Conservation (phyloP, 2,888 invertebrate species). For the Brenthis hecate region DNA sequence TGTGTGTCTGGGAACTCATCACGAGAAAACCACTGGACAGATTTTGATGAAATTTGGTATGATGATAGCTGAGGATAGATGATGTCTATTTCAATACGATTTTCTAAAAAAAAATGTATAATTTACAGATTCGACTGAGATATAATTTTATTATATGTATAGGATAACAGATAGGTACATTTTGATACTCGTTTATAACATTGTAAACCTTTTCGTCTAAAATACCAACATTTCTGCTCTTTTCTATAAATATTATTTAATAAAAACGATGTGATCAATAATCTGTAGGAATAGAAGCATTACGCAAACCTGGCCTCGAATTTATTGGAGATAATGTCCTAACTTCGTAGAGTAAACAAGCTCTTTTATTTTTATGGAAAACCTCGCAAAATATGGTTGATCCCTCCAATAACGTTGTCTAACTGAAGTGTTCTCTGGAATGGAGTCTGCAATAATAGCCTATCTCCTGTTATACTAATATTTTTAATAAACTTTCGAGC, state of each 20-base stretch:
- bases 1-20: too few relatives aligned
- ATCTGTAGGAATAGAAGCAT: conserved; percentile 21
- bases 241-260: conserved; percentile 2
- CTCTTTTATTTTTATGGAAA: conserved; percentile 33
- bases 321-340: conserved; percentile 35
- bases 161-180: too few relatives aligned
- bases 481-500: conserved; percentile 18
- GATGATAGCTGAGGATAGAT: too few relatives aligned
- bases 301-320: conserved; percentile 30
- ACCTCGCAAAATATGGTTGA: conserved; percentile 21
- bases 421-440: conserved; percentile 8
- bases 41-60: too few relatives aligned
- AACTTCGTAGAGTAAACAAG: conserved; percentile 34
- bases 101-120: too few relatives aligned
- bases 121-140: too few relatives aligned
- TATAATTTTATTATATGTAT: too few relatives aligned
- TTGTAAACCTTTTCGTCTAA: too few relatives aligned
- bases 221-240: background rate
- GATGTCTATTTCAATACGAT: too few relatives aligned
- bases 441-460: conserved; percentile 8
- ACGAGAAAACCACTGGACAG: too few relatives aligned
- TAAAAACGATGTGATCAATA: conserved; percentile 18
- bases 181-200: too few relatives aligned
- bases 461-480: conserved; percentile 10
- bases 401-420: conserved; percentile 15